Evolutionary conservation across 2,797 vertebrate species (phyloP).

Genomic region (Ptychobarbus kaznakovi): DNA sequence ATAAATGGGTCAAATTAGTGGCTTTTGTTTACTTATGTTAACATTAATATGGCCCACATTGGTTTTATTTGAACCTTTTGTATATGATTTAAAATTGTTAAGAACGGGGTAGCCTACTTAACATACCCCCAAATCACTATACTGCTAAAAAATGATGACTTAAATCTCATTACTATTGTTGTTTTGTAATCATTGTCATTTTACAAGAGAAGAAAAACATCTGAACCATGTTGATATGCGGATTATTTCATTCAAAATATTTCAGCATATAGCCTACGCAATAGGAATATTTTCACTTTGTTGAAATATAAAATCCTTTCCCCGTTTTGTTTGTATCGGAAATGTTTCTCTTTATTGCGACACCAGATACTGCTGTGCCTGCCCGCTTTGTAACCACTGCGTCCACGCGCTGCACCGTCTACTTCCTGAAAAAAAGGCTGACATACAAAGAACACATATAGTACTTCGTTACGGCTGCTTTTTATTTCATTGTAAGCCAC

Average conservation of each 20-base stretch:
- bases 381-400: constrained; percentile 36
- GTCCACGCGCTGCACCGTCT: constrained; percentile 29
- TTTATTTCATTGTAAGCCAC: background rate
- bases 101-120: background rate
- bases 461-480: constrained; percentile 11
- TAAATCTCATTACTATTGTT: background rate
- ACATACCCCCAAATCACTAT: background rate
- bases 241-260: background rate
- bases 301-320: background rate
- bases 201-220: background rate
- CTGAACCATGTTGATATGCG: background rate
- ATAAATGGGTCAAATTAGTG: background rate
- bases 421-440: constrained; percentile 13
- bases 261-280: background rate
- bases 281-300: background rate
- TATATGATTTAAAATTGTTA: background rate
- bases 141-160: background rate
- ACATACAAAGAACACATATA: constrained; percentile 4
- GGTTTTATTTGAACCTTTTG: background rate
- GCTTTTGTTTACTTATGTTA: background rate
- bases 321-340: constrained; percentile 7
- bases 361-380: constrained; percentile 6
- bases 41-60: background rate
- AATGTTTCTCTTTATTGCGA: constrained; percentile 37
- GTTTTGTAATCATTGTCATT: background rate